phyloP scores from a whole-genome alignment of 2,113 vertebrate species.

The Hyaena hyaena region DNA sequence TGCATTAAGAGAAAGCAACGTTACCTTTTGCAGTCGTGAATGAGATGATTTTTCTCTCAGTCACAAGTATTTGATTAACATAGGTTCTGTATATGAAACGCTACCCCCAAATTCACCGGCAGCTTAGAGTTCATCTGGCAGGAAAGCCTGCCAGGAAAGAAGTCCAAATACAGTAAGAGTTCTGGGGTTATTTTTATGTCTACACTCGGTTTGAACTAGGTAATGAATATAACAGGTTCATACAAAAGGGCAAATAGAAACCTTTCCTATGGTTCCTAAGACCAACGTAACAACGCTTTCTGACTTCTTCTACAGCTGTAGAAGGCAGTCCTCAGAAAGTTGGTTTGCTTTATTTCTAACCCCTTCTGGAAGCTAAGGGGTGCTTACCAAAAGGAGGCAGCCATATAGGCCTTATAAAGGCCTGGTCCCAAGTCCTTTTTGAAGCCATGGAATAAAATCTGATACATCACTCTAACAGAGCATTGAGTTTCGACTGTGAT shows the following conservation, averaged over 20 bases:
- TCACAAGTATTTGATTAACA: constrained; percentile 82
- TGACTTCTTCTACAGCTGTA: constrained; percentile 49
- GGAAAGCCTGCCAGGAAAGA: constrained; percentile 57
- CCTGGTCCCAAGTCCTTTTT: constrained; percentile 73
- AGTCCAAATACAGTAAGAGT: constrained; percentile 76
- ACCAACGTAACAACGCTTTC: constrained; percentile 74
- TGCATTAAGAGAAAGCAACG: constrained; percentile 84
- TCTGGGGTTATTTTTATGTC: constrained; percentile 82
- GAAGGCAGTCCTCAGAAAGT: constrained; percentile 50
- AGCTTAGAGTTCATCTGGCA: constrained; percentile 52
- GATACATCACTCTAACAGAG: neutral
- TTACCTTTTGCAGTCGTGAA: constrained; percentile 84
- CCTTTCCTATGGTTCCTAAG: constrained; percentile 70
- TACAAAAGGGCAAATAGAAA: constrained; percentile 75
- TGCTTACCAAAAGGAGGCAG: constrained; percentile 78
- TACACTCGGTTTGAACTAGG: constrained; percentile 79
- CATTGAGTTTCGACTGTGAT: constrained; percentile 5
- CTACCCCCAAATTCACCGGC: constrained; percentile 33
- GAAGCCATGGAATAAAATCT: constrained; percentile 73
- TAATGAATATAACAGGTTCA: constrained; percentile 60
- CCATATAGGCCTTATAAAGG: constrained; percentile 71
- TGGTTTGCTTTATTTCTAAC: constrained; percentile 65
- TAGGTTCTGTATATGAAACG: constrained; percentile 79
- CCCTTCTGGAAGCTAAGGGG: constrained; percentile 46
- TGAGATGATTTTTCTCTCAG: constrained; percentile 82